A percentile compares a stretch with the other conserved stretches of the same genome.
Evolutionary conservation across 2,888 invertebrate genomes (phyloP).

Genomic region (Eumerus sabulonum): DNA sequence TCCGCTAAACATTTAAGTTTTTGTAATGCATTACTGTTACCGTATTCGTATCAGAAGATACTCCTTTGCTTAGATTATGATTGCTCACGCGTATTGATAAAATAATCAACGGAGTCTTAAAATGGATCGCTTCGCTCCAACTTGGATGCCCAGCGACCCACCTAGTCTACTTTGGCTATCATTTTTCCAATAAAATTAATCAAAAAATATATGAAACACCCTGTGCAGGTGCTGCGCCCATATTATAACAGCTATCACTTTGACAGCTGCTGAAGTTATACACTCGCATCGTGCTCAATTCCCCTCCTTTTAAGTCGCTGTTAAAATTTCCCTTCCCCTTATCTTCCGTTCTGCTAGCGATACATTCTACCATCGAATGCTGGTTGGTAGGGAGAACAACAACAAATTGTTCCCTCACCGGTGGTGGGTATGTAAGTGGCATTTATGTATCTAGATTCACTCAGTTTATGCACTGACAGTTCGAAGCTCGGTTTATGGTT

Average conservation of each 20-base stretch:
- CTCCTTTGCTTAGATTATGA: no score
- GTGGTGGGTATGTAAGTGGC: constrained; percentile 51
- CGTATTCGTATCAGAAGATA: no score
- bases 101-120: no score
- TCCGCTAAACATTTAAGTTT: no score
- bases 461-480: constrained; percentile 66
- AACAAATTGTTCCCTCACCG: constrained; percentile 28
- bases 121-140: no score
- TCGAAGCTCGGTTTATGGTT: constrained; percentile 64
- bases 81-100: no score
- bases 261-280: constrained; percentile 61
- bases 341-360: constrained; percentile 3
- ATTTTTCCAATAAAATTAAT: no score
- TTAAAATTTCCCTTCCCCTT: constrained; percentile 49
- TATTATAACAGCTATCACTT: constrained; percentile 44
- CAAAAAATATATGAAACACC: constrained; percentile 20
- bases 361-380: constrained; percentile 11
- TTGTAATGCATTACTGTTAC: no score
- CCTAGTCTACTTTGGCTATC: no score
- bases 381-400: neutral
- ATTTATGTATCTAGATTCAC: constrained; percentile 65
- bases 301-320: constrained; percentile 64
- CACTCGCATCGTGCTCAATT: constrained; percentile 38
- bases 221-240: constrained; percentile 23
- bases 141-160: no score